A percentile compares a stretch with the other conserved stretches of the same genome.
Conservation (phyloP, 2,113 vertebrate genomes). For the Psilopsiagon aurifrons region DNA sequence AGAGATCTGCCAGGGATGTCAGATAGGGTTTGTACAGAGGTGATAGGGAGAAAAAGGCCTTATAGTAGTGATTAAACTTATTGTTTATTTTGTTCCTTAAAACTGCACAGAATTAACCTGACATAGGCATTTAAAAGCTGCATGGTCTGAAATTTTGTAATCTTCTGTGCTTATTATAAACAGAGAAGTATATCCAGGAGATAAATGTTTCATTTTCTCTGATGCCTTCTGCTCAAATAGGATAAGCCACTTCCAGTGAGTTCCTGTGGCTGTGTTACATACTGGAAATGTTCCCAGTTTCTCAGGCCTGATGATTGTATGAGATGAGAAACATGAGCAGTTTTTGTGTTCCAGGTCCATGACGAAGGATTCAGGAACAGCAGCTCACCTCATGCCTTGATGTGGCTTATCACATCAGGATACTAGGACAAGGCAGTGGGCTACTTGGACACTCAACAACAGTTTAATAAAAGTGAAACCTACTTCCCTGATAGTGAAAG, state of each 20-base stretch:
- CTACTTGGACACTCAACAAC: not conserved
- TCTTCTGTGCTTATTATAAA: not conserved
- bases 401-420: not conserved
- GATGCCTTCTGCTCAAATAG: not conserved
- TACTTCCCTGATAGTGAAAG: rapidly evolving
- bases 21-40: not conserved
- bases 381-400: not conserved
- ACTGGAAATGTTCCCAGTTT: not conserved
- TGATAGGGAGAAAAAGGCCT: not conserved
- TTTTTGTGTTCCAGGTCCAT: not conserved
- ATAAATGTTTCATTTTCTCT: not conserved
- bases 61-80: not conserved
- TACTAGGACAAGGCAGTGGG: not conserved
- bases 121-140: not conserved
- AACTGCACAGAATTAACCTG: not conserved
- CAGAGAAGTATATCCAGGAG: not conserved
- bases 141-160: not conserved
- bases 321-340: not conserved
- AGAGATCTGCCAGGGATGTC: not conserved
- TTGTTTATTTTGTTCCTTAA: not conserved
- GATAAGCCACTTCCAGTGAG: not conserved
- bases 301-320: not conserved
- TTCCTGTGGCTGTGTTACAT: not conserved
- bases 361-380: not conserved
- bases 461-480: not conserved